phyloP scores from a whole-genome alignment of 2,113 vertebrate genomes.

The Taxidea taxus region DNA sequence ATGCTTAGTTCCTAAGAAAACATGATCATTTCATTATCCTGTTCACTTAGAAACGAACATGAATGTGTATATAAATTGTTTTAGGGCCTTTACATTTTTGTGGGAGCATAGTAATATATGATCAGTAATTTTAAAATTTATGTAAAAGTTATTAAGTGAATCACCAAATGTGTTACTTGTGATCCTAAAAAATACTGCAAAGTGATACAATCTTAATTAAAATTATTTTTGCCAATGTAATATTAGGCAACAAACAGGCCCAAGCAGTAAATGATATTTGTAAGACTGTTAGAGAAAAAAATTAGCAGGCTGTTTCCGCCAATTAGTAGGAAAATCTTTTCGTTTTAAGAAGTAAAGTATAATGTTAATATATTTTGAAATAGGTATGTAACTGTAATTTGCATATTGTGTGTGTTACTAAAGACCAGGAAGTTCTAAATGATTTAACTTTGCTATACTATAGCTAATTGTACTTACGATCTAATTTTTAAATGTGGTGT shows the following conservation, averaged over 20 bases:
- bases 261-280: background rate
- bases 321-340: background rate
- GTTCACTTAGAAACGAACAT: constrained; percentile 3
- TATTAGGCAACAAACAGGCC: background rate
- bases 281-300: background rate
- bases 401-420: background rate
- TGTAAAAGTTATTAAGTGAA: background rate
- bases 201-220: background rate
- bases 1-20: background rate
- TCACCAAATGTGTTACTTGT: background rate
- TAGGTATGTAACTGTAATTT: background rate
- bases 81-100: background rate
- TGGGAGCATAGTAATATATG: background rate
- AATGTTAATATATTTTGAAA: background rate
- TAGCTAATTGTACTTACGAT: background rate
- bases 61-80: constrained; percentile 1
- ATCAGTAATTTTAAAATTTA: background rate
- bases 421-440: background rate
- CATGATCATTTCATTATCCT: background rate
- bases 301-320: background rate
- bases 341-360: background rate
- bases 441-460: background rate
- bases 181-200: background rate
- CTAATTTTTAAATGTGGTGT: background rate
- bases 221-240: background rate